Conservation (phyloP, 1,140 invertebrate genomes). For the Propsilocerus akamusi region DNA sequence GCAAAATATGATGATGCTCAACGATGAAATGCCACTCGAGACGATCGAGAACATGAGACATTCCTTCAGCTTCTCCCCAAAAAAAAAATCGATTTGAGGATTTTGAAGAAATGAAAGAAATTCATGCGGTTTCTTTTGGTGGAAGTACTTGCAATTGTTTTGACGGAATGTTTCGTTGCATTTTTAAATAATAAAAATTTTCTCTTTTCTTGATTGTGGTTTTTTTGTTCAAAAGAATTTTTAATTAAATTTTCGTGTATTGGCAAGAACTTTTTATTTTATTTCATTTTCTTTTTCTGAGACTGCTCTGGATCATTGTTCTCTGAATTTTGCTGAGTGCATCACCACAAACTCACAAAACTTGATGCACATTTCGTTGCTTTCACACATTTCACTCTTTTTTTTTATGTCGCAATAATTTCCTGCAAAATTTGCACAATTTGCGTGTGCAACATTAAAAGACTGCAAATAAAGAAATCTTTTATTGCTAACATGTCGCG, state of each 20-base stretch:
- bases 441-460: not conserved
- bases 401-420: too few species aligned
- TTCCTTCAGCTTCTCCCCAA: too few species aligned
- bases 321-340: too few species aligned
- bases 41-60: too few species aligned
- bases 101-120: not conserved
- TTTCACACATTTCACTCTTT: too few species aligned
- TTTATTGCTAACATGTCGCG: not conserved
- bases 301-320: not conserved
- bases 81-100: not conserved
- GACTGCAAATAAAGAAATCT: not conserved
- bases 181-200: slow-evolving; percentile 1
- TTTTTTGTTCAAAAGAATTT: slow-evolving; percentile 2
- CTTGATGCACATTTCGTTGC: too few species aligned
- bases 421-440: too few species aligned
- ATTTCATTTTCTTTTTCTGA: not conserved
- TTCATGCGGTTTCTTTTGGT: too few species aligned
- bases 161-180: not conserved
- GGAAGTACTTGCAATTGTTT: not conserved
- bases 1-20: too few species aligned
- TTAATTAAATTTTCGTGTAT: not conserved
- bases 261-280: not conserved
- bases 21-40: too few species aligned
- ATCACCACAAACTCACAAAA: not conserved
- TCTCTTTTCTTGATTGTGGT: not conserved